A percentile compares a stretch with the other conserved stretches of the same genome.
Conservation (phyloP, 2,113 vertebrate genomes). For the Pipa parva region DNA sequence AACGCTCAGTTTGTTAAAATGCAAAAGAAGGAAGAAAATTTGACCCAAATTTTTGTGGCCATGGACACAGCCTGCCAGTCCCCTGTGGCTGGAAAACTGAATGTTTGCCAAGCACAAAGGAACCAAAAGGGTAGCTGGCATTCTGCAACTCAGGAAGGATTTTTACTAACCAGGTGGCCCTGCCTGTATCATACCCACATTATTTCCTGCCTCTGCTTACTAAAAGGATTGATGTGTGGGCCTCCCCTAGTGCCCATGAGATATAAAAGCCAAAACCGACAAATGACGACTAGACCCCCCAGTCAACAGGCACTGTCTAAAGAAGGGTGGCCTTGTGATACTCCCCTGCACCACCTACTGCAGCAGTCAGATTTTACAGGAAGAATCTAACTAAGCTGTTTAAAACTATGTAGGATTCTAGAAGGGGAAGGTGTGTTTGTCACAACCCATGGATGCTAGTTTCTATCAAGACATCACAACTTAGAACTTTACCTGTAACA, state of each 20-base stretch:
- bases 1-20: too few relatives aligned
- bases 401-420: background rate
- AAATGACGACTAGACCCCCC: conserved; percentile 7
- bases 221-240: background rate
- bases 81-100: conserved; percentile 32
- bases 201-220: conserved; percentile 16
- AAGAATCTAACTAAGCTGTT: background rate
- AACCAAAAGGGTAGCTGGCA: conserved; percentile 4
- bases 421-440: background rate
- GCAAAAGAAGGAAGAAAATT: background rate
- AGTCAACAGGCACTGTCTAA: background rate
- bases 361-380: background rate
- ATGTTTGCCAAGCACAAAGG: conserved; percentile 1
- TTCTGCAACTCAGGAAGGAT: conserved; percentile 1
- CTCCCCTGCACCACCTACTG: background rate
- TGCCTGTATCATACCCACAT: conserved; percentile 12
- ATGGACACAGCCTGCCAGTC: conserved; percentile 13
- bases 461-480: too few relatives aligned
- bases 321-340: background rate
- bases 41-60: conserved; percentile 12
- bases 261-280: background rate
- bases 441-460: too few relatives aligned
- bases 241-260: background rate
- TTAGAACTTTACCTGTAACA: too few relatives aligned
- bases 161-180: conserved; percentile 19